A percentile compares a stretch with the other conserved stretches of the same genome.
Conservation (phyloP, 2,113 vertebrate genomes). For the Rattus rattus region DNA sequence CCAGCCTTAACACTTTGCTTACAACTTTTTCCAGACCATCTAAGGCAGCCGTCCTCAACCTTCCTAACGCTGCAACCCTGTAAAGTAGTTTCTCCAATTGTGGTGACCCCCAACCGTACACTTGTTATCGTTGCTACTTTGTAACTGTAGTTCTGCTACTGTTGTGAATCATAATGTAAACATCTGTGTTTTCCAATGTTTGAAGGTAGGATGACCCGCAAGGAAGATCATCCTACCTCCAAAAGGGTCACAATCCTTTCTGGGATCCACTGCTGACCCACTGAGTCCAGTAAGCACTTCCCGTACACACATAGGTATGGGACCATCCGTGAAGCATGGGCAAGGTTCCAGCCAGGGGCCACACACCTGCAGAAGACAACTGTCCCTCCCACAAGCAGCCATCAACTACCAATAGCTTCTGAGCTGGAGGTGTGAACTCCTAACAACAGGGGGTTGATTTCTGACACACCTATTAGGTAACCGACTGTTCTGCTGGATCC, state of each 20-base stretch:
- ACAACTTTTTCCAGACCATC: not conserved
- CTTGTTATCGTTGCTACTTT: too few species aligned
- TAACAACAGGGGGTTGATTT: not conserved
- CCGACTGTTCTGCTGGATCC: not conserved
- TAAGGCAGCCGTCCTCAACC: not conserved
- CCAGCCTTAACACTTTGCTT: too few species aligned
- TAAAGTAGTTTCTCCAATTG: not conserved
- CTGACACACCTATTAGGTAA: too few species aligned
- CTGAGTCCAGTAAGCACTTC: not conserved
- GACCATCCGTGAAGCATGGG: not conserved
- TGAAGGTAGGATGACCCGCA: not conserved
- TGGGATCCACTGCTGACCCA: too few species aligned
- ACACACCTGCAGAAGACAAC: not conserved
- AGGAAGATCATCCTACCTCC: not conserved
- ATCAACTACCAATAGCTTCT: not conserved
- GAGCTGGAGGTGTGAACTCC: fast-evolving
- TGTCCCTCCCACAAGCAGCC: not conserved
- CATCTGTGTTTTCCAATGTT: not conserved
- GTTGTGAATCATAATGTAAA: not conserved
- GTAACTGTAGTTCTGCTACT: too few species aligned
- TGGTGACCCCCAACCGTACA: not conserved
- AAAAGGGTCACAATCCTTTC: not conserved
- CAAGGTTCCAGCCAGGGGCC: not conserved
- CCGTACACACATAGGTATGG: not conserved
- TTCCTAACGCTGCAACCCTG: not conserved